Evolutionary conservation across 2,113 vertebrate genomes (phyloP).

Genomic region (Oxyura jamaicensis): DNA sequence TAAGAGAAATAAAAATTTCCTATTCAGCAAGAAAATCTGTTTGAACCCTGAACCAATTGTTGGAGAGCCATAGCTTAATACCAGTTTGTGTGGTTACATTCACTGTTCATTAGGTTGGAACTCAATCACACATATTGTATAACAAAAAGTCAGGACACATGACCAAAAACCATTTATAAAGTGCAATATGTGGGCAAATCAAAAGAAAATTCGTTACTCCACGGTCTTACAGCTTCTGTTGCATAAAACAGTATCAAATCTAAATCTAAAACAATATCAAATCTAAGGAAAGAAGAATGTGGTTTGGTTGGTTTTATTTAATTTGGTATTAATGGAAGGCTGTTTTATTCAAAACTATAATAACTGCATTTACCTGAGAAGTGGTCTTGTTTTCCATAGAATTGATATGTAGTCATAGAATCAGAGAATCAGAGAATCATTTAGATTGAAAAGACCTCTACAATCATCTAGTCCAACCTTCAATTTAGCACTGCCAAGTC

Average conservation of each 20-base stretch:
- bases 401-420: neutral
- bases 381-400: neutral
- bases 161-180: neutral
- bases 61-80: neutral
- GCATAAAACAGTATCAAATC: neutral
- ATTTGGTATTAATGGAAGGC: neutral
- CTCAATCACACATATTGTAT: neutral
- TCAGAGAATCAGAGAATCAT: too few species aligned
- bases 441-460: too few species aligned
- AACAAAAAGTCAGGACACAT: neutral
- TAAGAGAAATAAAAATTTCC: neutral
- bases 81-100: neutral
- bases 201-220: neutral
- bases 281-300: neutral
- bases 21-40: neutral
- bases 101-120: neutral
- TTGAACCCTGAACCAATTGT: neutral
- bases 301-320: too few species aligned
- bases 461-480: too few species aligned
- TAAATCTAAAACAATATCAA: neutral
- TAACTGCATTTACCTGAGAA: neutral
- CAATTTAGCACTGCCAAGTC: too few species aligned
- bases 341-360: neutral
- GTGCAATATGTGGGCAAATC: rapidly evolving
- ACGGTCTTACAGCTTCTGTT: neutral